Percentiles rank a stretch among this genome's conserved stretches.
Evolutionary conservation across 2,113 vertebrate genomes (phyloP).

Genomic region (Ochotona princeps): DNA sequence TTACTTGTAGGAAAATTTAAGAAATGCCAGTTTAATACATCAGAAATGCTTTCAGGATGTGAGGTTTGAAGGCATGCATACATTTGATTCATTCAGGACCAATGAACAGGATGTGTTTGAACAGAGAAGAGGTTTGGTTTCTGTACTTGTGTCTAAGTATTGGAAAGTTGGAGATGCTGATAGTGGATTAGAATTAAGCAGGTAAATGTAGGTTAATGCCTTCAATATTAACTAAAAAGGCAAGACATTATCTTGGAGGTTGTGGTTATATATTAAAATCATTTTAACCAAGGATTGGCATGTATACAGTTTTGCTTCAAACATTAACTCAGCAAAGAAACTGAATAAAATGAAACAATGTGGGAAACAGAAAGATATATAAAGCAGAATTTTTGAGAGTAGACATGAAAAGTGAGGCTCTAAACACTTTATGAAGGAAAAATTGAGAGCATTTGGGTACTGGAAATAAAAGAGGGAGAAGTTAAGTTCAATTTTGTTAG

Average conservation of each 20-base stretch:
- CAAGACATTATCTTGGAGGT: conserved; percentile 3
- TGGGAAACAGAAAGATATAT: conserved; percentile 30
- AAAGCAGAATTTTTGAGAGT: conserved; percentile 28
- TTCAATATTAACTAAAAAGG: conserved; percentile 52
- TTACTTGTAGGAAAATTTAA: conserved; percentile 16
- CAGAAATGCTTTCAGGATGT: background rate
- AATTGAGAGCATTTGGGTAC: conserved; percentile 19
- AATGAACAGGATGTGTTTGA: conserved; percentile 1
- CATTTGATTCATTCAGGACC: conserved; percentile 4
- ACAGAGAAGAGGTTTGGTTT: conserved; percentile 41
- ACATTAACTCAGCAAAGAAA: conserved; percentile 35
- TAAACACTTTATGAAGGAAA: conserved; percentile 32
- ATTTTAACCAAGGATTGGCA: conserved; percentile 25
- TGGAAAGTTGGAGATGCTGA: conserved; percentile 9
- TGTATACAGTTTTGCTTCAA: conserved; percentile 49
- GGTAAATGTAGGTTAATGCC: conserved; percentile 46
- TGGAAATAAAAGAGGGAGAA: conserved; percentile 16
- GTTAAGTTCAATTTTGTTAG: conserved; percentile 44
- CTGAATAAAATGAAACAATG: conserved; percentile 25
- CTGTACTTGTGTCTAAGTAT: background rate
- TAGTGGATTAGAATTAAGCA: conserved; percentile 44
- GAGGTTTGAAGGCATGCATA: background rate
- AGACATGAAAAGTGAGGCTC: background rate
- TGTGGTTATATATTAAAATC: conserved; percentile 48
- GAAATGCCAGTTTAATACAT: conserved; percentile 29